These are phyloP conservation scores for Clitarchus hookeri DNA, from an alignment of 2,888 invertebrate species.

Conservation along the genomic window DNA sequence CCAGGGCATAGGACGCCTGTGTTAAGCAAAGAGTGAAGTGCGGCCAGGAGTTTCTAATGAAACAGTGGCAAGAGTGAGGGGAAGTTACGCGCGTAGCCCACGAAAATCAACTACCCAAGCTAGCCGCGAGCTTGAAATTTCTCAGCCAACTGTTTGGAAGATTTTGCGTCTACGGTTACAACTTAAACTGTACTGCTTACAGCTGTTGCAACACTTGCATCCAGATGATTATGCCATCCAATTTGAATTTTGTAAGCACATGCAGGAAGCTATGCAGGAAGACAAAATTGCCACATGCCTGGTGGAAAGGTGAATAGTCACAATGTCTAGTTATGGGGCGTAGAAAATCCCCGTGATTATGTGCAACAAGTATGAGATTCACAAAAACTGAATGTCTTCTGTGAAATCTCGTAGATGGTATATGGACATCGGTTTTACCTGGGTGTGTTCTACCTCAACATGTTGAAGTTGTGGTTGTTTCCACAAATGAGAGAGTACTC, in stretches of 20 bases:
- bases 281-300: not conserved
- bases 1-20: no score
- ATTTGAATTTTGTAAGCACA: no score
- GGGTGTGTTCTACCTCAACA: not conserved
- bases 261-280: not conserved
- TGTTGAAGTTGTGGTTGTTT: not conserved
- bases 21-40: no score
- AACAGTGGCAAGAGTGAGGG: constrained; percentile 1
- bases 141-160: not conserved
- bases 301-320: not conserved
- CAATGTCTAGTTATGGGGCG: not conserved
- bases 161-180: not conserved
- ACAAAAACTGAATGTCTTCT: no score
- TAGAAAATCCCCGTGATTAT: no score
- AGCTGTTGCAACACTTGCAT: no score
- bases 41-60: not conserved
- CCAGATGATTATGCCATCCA: no score
- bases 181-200: not conserved
- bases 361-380: no score
- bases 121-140: not conserved
- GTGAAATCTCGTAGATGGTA: no score
- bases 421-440: not conserved
- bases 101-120: not conserved
- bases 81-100: not conserved
- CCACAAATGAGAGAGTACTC: not conserved